Evolutionary conservation across 1,140 invertebrate species (phyloP).

Genomic region (Eubasilissa regina): DNA sequence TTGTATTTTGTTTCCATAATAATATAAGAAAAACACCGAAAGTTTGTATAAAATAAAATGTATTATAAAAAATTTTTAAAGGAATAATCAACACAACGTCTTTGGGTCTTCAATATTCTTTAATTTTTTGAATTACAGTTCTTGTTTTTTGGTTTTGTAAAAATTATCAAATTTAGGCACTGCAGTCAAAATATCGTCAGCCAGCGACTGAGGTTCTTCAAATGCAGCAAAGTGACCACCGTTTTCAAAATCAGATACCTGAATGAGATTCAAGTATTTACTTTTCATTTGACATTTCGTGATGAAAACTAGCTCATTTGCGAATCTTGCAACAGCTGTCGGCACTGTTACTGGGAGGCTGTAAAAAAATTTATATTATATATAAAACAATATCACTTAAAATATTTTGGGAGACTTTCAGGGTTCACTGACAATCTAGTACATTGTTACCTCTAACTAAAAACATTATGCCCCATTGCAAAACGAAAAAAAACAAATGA

Average conservation of each 20-base stretch:
- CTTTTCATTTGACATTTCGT: slow-evolving; percentile 71
- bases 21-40: too few relatives aligned
- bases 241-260: slow-evolving; percentile 70
- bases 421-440: too few relatives aligned
- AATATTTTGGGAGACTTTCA: too few relatives aligned
- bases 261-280: slow-evolving; percentile 74
- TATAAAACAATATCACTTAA: too few relatives aligned
- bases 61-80: too few relatives aligned
- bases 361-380: not conserved
- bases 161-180: slow-evolving; percentile 17
- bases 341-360: slow-evolving; percentile 66
- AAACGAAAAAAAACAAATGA: too few relatives aligned
- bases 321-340: slow-evolving; percentile 74
- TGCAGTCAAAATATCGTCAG: slow-evolving; percentile 70
- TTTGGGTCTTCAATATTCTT: too few relatives aligned
- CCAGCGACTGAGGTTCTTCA: slow-evolving; percentile 78
- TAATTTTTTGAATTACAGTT: not conserved
- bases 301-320: slow-evolving; percentile 72
- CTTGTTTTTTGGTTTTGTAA: not conserved
- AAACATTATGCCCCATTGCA: too few relatives aligned
- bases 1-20: too few relatives aligned
- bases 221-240: slow-evolving; percentile 88
- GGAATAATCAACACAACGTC: too few relatives aligned
- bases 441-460: too few relatives aligned
- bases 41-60: too few relatives aligned